Base-by-base conservation (phyloP, 2,113 vertebrate genomes). In the Petroica traversi region DNA sequence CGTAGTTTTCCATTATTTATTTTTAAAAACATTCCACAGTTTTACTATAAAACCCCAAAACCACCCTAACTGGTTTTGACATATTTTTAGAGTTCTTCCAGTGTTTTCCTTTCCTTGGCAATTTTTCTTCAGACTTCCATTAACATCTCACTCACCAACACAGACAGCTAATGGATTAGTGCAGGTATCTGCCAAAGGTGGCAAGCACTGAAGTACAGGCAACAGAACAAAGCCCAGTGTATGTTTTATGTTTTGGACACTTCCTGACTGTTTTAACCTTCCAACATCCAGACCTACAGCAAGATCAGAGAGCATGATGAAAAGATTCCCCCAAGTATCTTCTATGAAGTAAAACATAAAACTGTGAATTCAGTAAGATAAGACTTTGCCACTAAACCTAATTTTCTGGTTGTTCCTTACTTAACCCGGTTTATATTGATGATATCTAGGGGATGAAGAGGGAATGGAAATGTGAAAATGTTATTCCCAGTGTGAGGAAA, bases 11-110 rank as follows among this genome's bases (percentile, higher is more conserved):
- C 36, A 38, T 54, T 75, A 87, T 81, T 89, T 94, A 71, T 92
- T 95, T 94, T 92, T 41, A 24, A 67, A 87, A 94, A 59, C 69
- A 72, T 91, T 91, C 40, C 69, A 59, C 34, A n/a, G 51, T 85
- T 91, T 75, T 67, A 81, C 31, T 78, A 51, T 68, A 77, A 85
- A 85, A n/a, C 26, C 51, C 34, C 81, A 2, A 75, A 83, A 29
- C 20, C 40, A 82, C 49, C 6, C 36, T 86, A 77, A 77, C 22
- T 7, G 4, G 6, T 43, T 94, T 51, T 74, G 51, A 71, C 46
- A 26, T 91, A 80, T 55, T 95, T 97, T 91, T 83, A 85, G 73
- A 92, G 11, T 78, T 92, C 23, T 71, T 68, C 23, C 24, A 16
- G 9, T 33, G 48, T 86, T 94, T 92, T 88, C 34, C 41, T 88